These are phyloP conservation scores for Ennomos erosarius DNA, from an alignment of 2,888 invertebrate species.

Conservation along the genomic window DNA sequence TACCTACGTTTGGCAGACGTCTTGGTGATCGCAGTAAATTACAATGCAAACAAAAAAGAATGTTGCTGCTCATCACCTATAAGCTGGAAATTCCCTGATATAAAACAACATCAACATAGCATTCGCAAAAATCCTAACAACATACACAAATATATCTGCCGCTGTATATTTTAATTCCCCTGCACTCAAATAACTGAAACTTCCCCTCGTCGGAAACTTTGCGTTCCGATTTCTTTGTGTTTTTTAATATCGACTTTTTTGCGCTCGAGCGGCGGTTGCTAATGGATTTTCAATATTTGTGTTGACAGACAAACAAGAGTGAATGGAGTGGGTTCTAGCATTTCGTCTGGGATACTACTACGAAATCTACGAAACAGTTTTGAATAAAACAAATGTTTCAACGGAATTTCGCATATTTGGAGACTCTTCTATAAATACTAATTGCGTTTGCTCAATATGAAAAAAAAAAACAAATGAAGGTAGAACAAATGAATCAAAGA, in stretches of 20 bases:
- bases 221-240: constrained; percentile 71
- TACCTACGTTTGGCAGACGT: too few relatives aligned
- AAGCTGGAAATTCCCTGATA: constrained; percentile 1
- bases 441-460: too few relatives aligned
- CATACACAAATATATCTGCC: constrained; percentile 23
- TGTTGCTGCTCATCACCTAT: too few relatives aligned
- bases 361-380: constrained; percentile 12
- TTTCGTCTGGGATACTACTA: constrained; percentile 52
- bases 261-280: constrained; percentile 71
- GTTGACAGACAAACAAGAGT: constrained; percentile 78
- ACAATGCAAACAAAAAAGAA: too few relatives aligned
- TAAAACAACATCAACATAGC: constrained; percentile 16
- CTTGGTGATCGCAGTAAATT: too few relatives aligned
- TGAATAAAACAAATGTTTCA: too few relatives aligned
- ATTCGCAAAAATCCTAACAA: constrained; percentile 16
- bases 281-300: constrained; percentile 84
- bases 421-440: too few relatives aligned
- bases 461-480: too few relatives aligned
- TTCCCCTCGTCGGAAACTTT: constrained; percentile 61
- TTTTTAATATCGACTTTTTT: constrained; percentile 78
- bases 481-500: too few relatives aligned
- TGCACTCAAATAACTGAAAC: constrained; percentile 59
- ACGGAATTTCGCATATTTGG: too few relatives aligned
- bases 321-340: constrained; percentile 66
- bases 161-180: constrained; percentile 43